Evolutionary conservation across 2,888 invertebrate genomes (phyloP).

Genomic region (Cheilosia vernalis): DNA sequence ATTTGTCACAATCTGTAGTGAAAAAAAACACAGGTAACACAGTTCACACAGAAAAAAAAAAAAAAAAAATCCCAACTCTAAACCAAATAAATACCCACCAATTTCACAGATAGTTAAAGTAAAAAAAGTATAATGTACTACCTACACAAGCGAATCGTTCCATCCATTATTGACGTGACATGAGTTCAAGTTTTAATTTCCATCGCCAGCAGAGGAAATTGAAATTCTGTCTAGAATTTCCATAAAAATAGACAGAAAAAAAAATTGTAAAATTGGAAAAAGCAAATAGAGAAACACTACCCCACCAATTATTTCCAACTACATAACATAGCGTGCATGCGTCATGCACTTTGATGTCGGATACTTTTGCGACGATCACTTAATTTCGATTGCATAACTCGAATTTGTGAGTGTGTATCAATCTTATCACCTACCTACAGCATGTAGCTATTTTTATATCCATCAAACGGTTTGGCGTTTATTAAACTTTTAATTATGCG

Average conservation of each 20-base stretch:
- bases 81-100: background rate
- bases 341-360: conserved; percentile 14
- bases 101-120: background rate
- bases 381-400: conserved; percentile 17
- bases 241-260: background rate
- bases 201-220: conserved; percentile 8
- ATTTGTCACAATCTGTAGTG: background rate
- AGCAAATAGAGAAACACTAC: background rate
- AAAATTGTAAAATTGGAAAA: conserved; percentile 5
- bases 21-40: background rate
- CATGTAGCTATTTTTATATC: background rate
- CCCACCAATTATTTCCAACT: conserved; percentile 9
- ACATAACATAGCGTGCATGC: conserved; percentile 4
- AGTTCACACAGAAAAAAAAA: background rate
- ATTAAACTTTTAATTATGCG: background rate
- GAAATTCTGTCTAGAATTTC: conserved; percentile 12
- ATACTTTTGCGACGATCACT: conserved; percentile 9
- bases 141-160: background rate
- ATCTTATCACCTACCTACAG: background rate
- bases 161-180: conserved; percentile 6
- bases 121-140: background rate
- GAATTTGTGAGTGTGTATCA: background rate
- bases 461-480: background rate
- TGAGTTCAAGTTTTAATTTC: conserved; percentile 11
- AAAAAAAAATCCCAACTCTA: background rate